Evolutionary conservation across 2,888 invertebrate species (phyloP), one percentile per base, ranked within the genome.

Genomic region (Pelosia muscerda): DNA sequence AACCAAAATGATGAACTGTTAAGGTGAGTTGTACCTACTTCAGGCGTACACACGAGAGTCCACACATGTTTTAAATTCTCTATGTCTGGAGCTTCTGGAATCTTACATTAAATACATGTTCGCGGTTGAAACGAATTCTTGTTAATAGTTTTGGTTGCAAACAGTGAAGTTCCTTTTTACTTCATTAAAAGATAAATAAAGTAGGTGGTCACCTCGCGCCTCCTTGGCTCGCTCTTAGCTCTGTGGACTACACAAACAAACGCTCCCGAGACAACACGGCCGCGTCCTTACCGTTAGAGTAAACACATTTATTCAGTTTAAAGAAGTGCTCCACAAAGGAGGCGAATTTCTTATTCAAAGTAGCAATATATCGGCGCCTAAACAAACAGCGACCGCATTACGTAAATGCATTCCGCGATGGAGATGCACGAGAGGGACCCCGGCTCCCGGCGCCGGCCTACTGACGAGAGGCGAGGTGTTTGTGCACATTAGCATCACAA

Each of bases 351-450:
- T 90, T 92, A 93, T 92, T 92, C 88, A 90, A 91, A 93, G 91
- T 89, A 88, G 92, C 92, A 90, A 92, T 92, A 91, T 85, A 84
- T 78, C 85, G 81, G 89, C 84, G 88, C 92, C 92, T 92, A 90
- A 91, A 89, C 89, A 89, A 92, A 93, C 91, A 92, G 57, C 66
- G 76, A 60, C 67, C 82, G 81, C 86, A 85, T 87, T 86, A 85
- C 87, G 87, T 83, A 84, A 86, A 87, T 84, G 90, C 88, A 86
- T 84, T 84, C 85, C 53, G 68, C 66, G 82, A 84, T 86, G 75
- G 81, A 81, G 79, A 86, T 86, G 88, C 88, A 88, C 83, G 88
- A 86, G 82, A 72, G 68, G 22, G 68, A 74, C 65, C 15, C 0
- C 66, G 57, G 34, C 59, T 60, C 70, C 6, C 59, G 38, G 28